A percentile compares a stretch with the other conserved stretches of the same genome.
Evolutionary conservation across 2,797 vertebrate species (phyloP).

Genomic region (Benthosema pterotum): DNA sequence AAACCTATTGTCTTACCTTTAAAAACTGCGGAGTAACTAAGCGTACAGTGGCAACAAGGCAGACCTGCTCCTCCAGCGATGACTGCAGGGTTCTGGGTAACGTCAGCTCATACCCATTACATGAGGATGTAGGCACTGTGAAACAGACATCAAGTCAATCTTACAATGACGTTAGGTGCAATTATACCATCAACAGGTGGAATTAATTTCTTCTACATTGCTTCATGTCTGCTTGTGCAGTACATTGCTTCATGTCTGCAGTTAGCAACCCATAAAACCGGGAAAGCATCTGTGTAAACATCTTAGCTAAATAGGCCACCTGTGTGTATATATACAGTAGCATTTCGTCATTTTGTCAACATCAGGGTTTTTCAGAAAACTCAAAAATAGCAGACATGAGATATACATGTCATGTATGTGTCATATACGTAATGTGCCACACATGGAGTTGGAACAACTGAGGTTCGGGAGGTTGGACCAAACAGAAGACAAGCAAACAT

Average conservation of each 20-base stretch:
- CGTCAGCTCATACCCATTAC: constrained; percentile 84
- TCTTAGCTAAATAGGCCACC: too few relatives aligned
- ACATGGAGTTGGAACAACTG: too few relatives aligned
- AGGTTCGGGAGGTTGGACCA: too few relatives aligned
- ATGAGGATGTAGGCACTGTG: constrained; percentile 87
- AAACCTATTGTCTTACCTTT: constrained; percentile 76
- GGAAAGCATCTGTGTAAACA: too few relatives aligned
- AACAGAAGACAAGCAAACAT: too few relatives aligned
- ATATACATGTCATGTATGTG: too few relatives aligned
- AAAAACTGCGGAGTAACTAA: constrained; percentile 86
- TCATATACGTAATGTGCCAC: too few relatives aligned
- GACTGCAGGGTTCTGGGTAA: constrained; percentile 84
- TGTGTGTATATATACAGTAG: too few relatives aligned
- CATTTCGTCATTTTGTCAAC: too few relatives aligned
- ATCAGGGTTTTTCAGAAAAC: too few relatives aligned
- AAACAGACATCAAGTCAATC: constrained; percentile 36
- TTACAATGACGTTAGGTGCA: neutral
- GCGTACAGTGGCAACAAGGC: constrained; percentile 90
- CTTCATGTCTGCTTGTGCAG: neutral
- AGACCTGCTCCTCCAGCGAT: constrained; percentile 87
- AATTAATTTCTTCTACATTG: neutral
- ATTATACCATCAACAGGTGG: neutral
- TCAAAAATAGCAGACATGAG: too few relatives aligned
- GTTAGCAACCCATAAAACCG: too few relatives aligned
- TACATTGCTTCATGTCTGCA: neutral